Conservation (phyloP, 1,140 invertebrate genomes). For the Zaprionus capensis region DNA sequence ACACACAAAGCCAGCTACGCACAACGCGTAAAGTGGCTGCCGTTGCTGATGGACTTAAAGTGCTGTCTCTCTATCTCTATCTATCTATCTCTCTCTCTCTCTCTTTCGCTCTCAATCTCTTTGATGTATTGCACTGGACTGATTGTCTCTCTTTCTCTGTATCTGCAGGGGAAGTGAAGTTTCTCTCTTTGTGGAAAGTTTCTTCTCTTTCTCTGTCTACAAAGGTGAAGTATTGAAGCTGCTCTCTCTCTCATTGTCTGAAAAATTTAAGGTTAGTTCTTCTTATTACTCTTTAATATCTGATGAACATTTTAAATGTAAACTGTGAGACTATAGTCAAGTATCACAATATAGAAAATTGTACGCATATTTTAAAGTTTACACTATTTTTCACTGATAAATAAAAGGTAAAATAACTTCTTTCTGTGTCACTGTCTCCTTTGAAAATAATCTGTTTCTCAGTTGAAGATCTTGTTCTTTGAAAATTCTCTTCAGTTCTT, state of each 20-base stretch:
- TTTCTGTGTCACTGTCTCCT: too few relatives aligned
- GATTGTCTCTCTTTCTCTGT: too few relatives aligned
- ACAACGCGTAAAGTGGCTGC: neutral
- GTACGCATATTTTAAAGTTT: too few relatives aligned
- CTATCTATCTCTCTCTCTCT: neutral
- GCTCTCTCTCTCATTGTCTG: neutral
- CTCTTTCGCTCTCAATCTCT: neutral
- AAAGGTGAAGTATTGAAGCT: neutral
- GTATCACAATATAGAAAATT: too few relatives aligned
- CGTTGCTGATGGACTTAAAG: constrained; percentile 16
- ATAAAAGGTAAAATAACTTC: too few relatives aligned
- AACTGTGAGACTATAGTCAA: too few relatives aligned
- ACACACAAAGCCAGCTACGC: constrained; percentile 13
- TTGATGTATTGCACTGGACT: neutral
- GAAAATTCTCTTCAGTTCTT: too few relatives aligned
- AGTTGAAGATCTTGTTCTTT: too few relatives aligned
- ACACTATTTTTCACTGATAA: too few relatives aligned
- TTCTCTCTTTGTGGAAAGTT: neutral
- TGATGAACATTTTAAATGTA: too few relatives aligned
- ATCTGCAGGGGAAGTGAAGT: too few relatives aligned
- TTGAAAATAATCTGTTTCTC: too few relatives aligned
- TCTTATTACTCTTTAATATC: neutral
- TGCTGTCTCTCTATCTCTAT: neutral
- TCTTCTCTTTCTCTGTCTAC: neutral
- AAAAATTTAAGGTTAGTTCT: neutral